These are phyloP conservation scores for Drosophila cracens DNA, from an alignment of 2,888 invertebrate genomes.

Conservation along the genomic window DNA sequence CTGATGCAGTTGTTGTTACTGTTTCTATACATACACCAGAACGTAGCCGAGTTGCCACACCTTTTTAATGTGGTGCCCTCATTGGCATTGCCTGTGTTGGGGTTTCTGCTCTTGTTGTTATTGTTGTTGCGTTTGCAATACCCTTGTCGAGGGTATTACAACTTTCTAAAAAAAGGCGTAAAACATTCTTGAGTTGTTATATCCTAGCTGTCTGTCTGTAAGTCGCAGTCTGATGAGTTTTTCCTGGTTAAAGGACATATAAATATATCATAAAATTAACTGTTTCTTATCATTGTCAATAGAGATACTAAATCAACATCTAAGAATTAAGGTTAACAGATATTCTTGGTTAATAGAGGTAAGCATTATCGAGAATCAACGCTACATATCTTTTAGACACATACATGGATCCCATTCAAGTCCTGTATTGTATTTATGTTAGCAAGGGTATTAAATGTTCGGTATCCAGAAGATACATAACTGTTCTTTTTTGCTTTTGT, in stretches of 20 bases:
- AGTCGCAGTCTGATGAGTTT: not conserved
- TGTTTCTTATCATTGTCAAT: not conserved
- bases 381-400: not conserved
- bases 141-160: not conserved
- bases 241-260: not conserved
- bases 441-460: constrained; percentile 2
- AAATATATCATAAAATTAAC: not conserved
- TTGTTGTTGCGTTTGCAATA: constrained; percentile 17
- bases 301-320: not conserved
- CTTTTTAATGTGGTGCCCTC: constrained; percentile 62
- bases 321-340: not conserved
- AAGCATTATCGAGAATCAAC: not conserved
- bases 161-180: not conserved
- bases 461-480: not conserved
- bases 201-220: not conserved
- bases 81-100: constrained; percentile 49
- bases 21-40: constrained; percentile 42
- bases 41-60: constrained; percentile 66
- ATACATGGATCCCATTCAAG: not conserved
- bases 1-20: constrained; percentile 24
- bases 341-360: not conserved
- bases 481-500: constrained; percentile 51
- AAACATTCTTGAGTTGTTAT: not conserved
- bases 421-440: not conserved
- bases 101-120: constrained; percentile 34